Conservation (phyloP, 2,113 vertebrate species). For the Podarcis cretensis region DNA sequence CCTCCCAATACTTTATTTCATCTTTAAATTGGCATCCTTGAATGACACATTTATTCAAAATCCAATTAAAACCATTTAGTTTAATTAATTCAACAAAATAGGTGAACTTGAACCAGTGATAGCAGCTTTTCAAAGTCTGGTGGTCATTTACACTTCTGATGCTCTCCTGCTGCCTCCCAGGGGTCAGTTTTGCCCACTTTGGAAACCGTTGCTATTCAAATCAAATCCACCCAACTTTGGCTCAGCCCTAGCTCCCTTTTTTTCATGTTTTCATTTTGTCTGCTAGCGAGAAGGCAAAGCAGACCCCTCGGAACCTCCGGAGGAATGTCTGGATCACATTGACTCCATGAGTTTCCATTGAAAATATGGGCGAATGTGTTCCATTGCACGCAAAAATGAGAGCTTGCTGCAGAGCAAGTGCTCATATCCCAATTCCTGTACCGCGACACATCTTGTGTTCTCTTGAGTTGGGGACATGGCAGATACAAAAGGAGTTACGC, state of each 20-base stretch:
- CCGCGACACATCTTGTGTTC: fast-evolving
- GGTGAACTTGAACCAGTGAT: no score
- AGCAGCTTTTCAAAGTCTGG: no score
- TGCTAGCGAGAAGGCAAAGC: background rate
- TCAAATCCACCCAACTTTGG: background rate
- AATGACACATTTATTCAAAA: no score
- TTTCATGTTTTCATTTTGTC: background rate
- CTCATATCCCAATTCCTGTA: fast-evolving
- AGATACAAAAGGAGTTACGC: background rate
- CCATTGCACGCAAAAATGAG: background rate
- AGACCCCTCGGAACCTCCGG: background rate
- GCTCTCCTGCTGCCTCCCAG: no score
- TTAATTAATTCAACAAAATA: no score
- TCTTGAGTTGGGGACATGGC: constrained; percentile 4
- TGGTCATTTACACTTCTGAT: no score
- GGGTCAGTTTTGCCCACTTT: no score
- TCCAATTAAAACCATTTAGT: no score
- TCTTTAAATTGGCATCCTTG: no score
- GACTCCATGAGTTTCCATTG: background rate
- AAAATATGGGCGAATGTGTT: fast-evolving
- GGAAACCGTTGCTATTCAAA: no score
- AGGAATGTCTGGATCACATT: background rate
- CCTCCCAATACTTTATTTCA: no score
- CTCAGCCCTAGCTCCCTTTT: background rate
- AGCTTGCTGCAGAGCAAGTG: background rate